These are phyloP conservation scores for Alces alces DNA, from an alignment of 2,113 vertebrate genomes.

Conservation along the genomic window DNA sequence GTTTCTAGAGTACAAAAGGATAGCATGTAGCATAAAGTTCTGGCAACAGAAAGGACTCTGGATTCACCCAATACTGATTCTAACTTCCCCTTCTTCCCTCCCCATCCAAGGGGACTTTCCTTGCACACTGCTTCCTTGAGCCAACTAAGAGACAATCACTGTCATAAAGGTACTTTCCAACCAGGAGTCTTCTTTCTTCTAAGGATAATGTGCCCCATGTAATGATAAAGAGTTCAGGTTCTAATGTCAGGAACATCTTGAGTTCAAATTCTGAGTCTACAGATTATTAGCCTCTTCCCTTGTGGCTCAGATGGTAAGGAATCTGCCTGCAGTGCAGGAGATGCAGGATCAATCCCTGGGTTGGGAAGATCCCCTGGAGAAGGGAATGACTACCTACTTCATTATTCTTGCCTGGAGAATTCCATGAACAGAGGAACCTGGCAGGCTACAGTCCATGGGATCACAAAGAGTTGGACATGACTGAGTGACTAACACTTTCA, in stretches of 20 bases:
- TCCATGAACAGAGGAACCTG: neutral
- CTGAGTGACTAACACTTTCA: neutral
- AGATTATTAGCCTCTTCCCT: neutral
- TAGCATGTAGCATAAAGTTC: neutral
- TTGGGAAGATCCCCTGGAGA: neutral
- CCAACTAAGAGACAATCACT: neutral
- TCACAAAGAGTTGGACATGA: neutral
- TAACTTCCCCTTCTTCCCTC: constrained; percentile 20
- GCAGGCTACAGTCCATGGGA: neutral
- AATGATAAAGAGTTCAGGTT: neutral
- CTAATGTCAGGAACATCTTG: neutral
- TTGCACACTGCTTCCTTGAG: neutral
- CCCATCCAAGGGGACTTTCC: constrained; percentile 21
- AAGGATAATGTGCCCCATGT: neutral
- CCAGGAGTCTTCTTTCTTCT: neutral
- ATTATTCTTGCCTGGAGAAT: neutral
- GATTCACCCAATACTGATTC: neutral
- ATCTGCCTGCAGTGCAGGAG: neutral
- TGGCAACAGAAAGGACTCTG: neutral
- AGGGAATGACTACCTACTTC: neutral
- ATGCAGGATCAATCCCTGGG: neutral
- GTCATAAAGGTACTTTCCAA: constrained; percentile 51
- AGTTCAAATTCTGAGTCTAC: neutral
- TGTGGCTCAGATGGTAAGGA: neutral
- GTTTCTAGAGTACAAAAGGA: neutral